Base-by-base conservation (phyloP, 2,797 vertebrate species). In the Heliangelus exortis region DNA sequence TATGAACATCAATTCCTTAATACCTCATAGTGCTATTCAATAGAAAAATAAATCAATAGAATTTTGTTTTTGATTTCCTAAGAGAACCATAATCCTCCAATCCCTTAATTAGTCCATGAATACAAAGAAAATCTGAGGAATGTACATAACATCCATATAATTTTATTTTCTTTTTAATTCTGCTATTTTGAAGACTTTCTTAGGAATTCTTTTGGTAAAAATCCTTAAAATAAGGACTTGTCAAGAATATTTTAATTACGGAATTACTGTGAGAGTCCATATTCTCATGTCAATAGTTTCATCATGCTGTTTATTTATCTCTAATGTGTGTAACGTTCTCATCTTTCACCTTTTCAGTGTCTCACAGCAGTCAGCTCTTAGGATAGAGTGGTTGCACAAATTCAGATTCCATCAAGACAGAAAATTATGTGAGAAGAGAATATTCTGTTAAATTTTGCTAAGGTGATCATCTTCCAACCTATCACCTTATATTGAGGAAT, bases 61-160 rank as follows among this genome's bases (percentile, higher is more conserved):
- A 74, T 79, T 92, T 92, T n/a, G 8, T 34, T 82, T 57, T 34
- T 89, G 51, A 84, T 95, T 90, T 80, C 84, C 28, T 72, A 51
- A 63, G 20, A 84, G n/a, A 92, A 82, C 26, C 16, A 36, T 66
- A 91, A 85, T 61, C 4, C 6, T 5, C 2, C 21, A 2, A 5
- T 71, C 92, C 66, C 43, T 91, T 96, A 78, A 78, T 48, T 67
- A 80, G 45, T 26, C 39, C 45, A 62, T 0, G 4, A 90, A 92
- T 71, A 78, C 12, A 90, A 55, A 18, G 11, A 92, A 87, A 90
- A 84, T 58, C 21, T 66, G 87, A 84, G 62, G 31, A 77, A 84
- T 3, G 7, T 12, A 50, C 67, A 31, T 20, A 51, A 63, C 5
- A 3, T 50, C 53, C 51, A 22, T 7, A 17, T 34, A 16, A 4